Conservation (phyloP, 2,113 vertebrate genomes). For the Aleadryas rufinucha region DNA sequence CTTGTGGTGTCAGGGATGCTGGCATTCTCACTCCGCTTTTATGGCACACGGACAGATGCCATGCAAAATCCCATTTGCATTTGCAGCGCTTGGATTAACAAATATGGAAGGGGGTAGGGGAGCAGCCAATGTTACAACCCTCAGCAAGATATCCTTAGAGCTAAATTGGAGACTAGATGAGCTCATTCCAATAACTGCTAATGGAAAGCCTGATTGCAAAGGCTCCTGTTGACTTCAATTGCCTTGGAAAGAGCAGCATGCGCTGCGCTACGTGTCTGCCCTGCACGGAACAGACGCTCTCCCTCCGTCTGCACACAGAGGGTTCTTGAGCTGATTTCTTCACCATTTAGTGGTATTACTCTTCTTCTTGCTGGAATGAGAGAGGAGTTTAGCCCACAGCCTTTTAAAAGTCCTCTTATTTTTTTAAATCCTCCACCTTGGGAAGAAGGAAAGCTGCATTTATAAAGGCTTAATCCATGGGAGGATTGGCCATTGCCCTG, state of each 20-base stretch:
- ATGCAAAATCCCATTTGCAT: not conserved
- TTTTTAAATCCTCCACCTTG: not conserved
- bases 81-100: slow-evolving; percentile 12
- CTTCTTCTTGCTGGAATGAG: not conserved
- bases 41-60: not conserved
- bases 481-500: not conserved
- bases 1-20: not conserved
- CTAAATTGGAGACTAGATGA: slow-evolving; percentile 35
- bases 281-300: not conserved
- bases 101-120: slow-evolving; percentile 35
- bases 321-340: not conserved
- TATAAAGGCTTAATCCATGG: not conserved
- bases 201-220: slow-evolving; percentile 31
- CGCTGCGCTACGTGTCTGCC: not conserved
- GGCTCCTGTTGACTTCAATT: not conserved
- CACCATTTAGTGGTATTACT: not conserved
- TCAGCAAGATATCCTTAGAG: slow-evolving; percentile 18
- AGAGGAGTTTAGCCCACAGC: not conserved
- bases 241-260: not conserved
- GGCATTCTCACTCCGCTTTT: not conserved
- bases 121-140: not conserved
- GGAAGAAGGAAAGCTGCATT: not conserved
- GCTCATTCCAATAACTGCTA: slow-evolving; percentile 39
- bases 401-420: not conserved
- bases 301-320: not conserved